A percentile compares a stretch with the other conserved stretches of the same genome.
These are phyloP conservation scores for Rotaria sp. DNA, from an alignment of 2,888 invertebrate genomes.

Conservation along the genomic window DNA sequence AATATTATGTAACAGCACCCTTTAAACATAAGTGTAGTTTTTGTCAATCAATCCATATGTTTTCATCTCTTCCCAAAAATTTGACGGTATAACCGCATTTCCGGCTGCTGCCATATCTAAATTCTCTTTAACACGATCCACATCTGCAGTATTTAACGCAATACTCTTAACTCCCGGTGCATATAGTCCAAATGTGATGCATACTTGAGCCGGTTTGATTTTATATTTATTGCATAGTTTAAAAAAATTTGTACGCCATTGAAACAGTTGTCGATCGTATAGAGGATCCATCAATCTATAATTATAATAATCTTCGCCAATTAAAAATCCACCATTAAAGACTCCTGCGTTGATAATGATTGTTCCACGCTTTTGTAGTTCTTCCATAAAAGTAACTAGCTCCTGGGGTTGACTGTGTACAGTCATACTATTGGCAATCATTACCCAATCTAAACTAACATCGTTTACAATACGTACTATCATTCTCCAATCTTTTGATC, in stretches of 20 bases:
- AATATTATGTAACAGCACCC: too few species aligned
- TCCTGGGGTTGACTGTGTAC: not conserved
- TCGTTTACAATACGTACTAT: not conserved
- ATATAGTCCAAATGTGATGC: not conserved
- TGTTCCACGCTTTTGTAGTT: not conserved
- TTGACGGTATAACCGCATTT: too few species aligned
- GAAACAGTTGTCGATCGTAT: not conserved
- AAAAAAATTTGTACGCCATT: not conserved
- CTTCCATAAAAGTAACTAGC: not conserved
- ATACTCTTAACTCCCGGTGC: too few species aligned
- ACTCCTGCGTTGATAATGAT: not conserved
- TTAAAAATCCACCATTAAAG: too few species aligned
- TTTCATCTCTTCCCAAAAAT: too few species aligned
- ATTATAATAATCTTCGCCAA: too few species aligned
- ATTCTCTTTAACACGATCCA: too few species aligned
- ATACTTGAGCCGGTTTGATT: not conserved
- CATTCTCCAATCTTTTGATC: not conserved
- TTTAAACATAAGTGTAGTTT: too few species aligned
- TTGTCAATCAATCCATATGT: too few species aligned
- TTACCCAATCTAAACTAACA: not conserved
- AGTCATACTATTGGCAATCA: slow-evolving; percentile 8
- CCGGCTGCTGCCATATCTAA: too few species aligned
- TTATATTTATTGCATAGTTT: not conserved
- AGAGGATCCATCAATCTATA: not conserved
- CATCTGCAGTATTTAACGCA: too few species aligned